Conservation (phyloP, 1,140 invertebrate genomes). For the Calycopis cecrops region DNA sequence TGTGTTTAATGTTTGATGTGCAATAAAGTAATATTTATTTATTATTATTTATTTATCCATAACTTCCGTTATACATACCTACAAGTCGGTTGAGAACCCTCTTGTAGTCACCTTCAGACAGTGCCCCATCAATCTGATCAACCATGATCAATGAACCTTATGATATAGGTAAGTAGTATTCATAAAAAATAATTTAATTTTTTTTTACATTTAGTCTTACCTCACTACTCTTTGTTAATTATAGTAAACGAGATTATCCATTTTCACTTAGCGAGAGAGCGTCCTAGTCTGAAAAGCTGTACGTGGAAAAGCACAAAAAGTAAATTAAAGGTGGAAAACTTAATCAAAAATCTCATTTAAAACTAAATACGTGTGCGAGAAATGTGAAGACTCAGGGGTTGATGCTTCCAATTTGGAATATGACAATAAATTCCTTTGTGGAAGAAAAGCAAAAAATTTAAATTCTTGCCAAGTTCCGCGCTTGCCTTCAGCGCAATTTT, state of each 20-base stretch:
- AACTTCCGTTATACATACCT: no score
- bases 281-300: slow-evolving; percentile 1
- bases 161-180: no score
- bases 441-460: slow-evolving; percentile 59
- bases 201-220: no score
- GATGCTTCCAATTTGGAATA: slow-evolving; percentile 44
- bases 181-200: no score
- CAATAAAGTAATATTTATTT: no score
- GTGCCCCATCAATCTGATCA: no score
- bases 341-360: slow-evolving; percentile 42
- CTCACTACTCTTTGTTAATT: background rate
- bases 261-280: slow-evolving; percentile 7
- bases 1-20: no score
- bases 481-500: slow-evolving; percentile 47
- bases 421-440: slow-evolving; percentile 64
- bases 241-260: slow-evolving; percentile 2
- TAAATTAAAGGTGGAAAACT: slow-evolving; percentile 33
- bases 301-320: slow-evolving; percentile 22
- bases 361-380: slow-evolving; percentile 30
- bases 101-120: no score
- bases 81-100: no score
- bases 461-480: slow-evolving; percentile 52
- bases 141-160: no score
- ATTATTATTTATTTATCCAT: no score
- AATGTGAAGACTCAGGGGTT: slow-evolving; percentile 36